Conservation (phyloP, 2,888 invertebrate genomes). For the Drosophila paranaensis region DNA sequence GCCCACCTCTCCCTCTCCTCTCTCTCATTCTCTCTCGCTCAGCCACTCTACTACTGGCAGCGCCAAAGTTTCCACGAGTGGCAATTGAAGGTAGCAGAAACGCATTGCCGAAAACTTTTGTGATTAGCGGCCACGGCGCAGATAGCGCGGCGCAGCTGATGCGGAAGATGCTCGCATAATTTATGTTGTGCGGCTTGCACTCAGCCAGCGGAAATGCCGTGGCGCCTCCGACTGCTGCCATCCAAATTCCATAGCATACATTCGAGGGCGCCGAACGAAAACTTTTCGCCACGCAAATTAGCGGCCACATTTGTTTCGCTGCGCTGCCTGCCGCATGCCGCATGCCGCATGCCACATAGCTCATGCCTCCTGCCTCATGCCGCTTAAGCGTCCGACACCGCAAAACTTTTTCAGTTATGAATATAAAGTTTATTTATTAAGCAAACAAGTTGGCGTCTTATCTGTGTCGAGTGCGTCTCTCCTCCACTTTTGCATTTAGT, state of each 20-base stretch:
- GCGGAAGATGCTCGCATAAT: constrained; percentile 76
- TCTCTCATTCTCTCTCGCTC: not conserved
- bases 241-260: constrained; percentile 62
- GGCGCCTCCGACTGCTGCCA: constrained; percentile 28
- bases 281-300: constrained; percentile 73
- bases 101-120: constrained; percentile 70
- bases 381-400: constrained; percentile 34
- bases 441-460: constrained; percentile 77
- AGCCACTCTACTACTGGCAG: not conserved
- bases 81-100: constrained; percentile 70
- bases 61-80: constrained; percentile 53
- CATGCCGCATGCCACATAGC: not conserved
- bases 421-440: constrained; percentile 80
- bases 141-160: constrained; percentile 63
- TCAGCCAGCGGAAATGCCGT: constrained; percentile 67
- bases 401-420: constrained; percentile 78
- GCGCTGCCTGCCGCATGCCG: constrained; percentile 5
- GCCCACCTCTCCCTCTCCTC: not conserved
- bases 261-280: constrained; percentile 55
- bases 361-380: not conserved
- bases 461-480: constrained; percentile 60
- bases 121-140: constrained; percentile 65
- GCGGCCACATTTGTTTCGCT: constrained; percentile 75
- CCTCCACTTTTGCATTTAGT: constrained; percentile 31
- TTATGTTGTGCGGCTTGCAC: constrained; percentile 72